Conservation (phyloP, 2,888 invertebrate species). For the Tenodera sinensis region DNA sequence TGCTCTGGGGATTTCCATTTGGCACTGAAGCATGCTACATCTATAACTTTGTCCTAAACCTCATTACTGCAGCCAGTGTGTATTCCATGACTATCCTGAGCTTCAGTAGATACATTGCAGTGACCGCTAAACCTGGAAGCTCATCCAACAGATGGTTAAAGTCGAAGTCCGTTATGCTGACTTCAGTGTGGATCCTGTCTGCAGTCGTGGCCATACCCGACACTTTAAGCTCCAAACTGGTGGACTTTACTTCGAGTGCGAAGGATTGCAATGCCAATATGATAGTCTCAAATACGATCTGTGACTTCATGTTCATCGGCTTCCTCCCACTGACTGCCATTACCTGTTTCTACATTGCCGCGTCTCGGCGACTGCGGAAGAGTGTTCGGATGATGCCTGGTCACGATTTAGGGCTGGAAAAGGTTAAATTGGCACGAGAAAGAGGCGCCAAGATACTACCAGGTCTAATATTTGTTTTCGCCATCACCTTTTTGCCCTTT, state of each 20-base stretch:
- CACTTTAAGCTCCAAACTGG: background rate
- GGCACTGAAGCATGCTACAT: background rate
- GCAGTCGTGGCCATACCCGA: background rate
- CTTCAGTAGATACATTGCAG: background rate
- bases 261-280: background rate
- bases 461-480: background rate
- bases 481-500: background rate
- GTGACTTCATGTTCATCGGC: background rate
- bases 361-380: background rate
- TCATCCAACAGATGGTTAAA: background rate
- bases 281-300: background rate
- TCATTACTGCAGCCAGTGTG: background rate
- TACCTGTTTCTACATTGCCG: background rate
- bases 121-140: background rate
- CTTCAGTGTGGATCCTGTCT: background rate
- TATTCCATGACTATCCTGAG: background rate
- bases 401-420: background rate
- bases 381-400: background rate
- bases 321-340: background rate
- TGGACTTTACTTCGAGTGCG: too few species aligned
- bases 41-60: background rate
- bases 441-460: background rate
- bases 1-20: background rate
- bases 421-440: background rate
- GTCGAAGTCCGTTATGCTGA: background rate